Conservation (phyloP, 2,888 invertebrate genomes). For the Drosophila crucigera region DNA sequence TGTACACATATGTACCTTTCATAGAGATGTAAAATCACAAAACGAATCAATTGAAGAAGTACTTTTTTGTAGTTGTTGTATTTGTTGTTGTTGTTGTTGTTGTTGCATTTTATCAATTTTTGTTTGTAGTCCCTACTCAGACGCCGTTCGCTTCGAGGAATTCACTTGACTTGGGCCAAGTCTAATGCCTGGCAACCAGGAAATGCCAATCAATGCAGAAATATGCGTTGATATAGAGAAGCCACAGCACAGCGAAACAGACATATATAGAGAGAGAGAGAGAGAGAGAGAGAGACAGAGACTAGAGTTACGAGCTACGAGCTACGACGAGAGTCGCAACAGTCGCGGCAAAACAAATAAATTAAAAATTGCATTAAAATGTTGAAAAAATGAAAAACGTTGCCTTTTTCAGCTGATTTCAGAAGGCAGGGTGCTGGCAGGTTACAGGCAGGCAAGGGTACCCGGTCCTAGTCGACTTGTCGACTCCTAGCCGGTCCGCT, state of each 20-base stretch:
- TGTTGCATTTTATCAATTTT: conserved; percentile 4
- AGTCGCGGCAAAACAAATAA: conserved; percentile 75
- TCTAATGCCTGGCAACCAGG: conserved; percentile 78
- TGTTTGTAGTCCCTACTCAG: conserved; percentile 36
- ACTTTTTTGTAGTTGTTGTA: background rate
- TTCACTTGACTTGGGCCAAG: conserved; percentile 78
- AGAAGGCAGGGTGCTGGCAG: conserved; percentile 10
- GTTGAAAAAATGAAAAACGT: conserved; percentile 79
- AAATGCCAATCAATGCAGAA: conserved; percentile 80
- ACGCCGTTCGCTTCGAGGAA: conserved; percentile 68
- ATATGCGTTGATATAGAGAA: conserved; percentile 72
- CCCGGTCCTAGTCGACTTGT: conserved; percentile 12
- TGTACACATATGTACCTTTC: conserved; percentile 6
- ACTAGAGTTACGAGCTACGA: conserved; percentile 32
- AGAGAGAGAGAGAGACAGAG: no score
- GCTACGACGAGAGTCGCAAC: conserved; percentile 14
- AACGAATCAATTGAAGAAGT: conserved; percentile 41
- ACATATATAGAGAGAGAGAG: background rate
- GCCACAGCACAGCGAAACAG: conserved; percentile 4
- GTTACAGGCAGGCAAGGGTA: background rate
- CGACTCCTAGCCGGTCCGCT: conserved; percentile 1
- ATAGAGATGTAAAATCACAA: conserved; percentile 33
- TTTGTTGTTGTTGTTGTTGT: background rate
- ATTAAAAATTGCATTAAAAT: conserved; percentile 82
- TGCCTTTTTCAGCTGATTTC: conserved; percentile 76